These are phyloP conservation scores for Bos indicus DNA, from an alignment of 2,113 vertebrate genomes.

Conservation along the genomic window DNA sequence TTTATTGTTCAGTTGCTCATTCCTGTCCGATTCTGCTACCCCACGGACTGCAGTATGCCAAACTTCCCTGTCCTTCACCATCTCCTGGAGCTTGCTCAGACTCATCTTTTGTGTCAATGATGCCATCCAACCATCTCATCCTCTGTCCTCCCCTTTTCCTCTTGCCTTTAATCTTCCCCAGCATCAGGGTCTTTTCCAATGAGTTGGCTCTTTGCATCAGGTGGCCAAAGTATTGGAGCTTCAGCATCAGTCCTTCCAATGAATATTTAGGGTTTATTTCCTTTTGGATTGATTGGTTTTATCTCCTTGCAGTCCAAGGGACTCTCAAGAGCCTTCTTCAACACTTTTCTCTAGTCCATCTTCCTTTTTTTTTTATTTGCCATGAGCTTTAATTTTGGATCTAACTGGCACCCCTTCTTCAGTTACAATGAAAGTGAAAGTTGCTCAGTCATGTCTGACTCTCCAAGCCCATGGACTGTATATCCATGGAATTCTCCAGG, in stretches of 20 bases:
- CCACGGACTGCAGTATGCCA: background rate
- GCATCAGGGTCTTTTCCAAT: background rate
- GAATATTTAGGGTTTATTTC: background rate
- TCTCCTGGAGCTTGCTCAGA: background rate
- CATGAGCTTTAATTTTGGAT: background rate
- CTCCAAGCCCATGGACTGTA: background rate
- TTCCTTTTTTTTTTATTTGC: background rate
- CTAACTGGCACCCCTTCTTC: background rate
- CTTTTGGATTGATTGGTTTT: background rate
- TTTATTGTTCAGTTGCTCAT: background rate
- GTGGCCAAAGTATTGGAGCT: background rate
- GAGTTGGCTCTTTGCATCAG: background rate
- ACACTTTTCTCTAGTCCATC: background rate
- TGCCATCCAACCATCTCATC: background rate
- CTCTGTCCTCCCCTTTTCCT: background rate
- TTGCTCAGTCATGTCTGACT: rapidly evolving
- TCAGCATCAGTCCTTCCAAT: background rate
- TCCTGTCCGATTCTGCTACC: background rate
- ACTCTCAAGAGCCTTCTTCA: background rate
- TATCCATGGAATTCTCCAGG: background rate
- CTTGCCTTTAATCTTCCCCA: background rate
- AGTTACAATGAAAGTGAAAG: background rate
- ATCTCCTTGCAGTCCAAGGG: background rate
- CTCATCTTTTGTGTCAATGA: background rate
- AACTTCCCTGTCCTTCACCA: background rate